These are phyloP conservation scores for Atta texana DNA, from an alignment of 1,140 invertebrate genomes.

Conservation along the genomic window DNA sequence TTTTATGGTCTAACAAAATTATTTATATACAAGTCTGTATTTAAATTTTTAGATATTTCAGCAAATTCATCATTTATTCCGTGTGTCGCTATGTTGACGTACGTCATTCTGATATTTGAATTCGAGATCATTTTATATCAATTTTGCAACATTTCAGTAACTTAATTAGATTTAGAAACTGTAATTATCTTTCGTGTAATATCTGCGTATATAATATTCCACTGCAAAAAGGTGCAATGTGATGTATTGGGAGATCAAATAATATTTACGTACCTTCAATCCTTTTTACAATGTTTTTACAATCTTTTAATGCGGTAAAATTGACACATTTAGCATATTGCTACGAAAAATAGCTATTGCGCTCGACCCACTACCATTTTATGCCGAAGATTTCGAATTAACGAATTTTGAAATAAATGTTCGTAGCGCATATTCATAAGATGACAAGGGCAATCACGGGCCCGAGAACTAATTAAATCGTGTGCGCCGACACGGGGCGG, in stretches of 20 bases:
- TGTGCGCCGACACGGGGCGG: conserved; percentile 2
- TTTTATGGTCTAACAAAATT: no score
- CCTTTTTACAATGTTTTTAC: no score
- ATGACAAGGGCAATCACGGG: conserved; percentile 53
- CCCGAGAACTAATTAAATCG: conserved; percentile 59
- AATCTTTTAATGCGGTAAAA: background rate
- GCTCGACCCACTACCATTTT: background rate
- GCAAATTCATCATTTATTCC: no score
- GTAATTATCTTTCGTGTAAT: background rate
- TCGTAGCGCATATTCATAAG: conserved; percentile 59
- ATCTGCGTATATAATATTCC: background rate
- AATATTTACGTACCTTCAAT: background rate
- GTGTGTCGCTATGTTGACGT: background rate
- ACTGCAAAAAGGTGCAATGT: background rate
- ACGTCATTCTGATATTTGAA: background rate
- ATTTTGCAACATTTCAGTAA: background rate
- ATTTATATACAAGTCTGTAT: no score
- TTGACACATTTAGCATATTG: background rate
- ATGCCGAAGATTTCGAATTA: conserved; percentile 51
- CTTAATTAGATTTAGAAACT: background rate
- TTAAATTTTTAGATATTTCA: no score
- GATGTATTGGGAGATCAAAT: background rate
- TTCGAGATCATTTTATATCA: background rate
- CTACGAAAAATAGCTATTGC: background rate
- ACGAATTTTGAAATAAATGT: conserved; percentile 63